These are phyloP conservation scores for Thalassophryne amazonica DNA, from an alignment of 2,797 vertebrate species.

Conservation along the genomic window DNA sequence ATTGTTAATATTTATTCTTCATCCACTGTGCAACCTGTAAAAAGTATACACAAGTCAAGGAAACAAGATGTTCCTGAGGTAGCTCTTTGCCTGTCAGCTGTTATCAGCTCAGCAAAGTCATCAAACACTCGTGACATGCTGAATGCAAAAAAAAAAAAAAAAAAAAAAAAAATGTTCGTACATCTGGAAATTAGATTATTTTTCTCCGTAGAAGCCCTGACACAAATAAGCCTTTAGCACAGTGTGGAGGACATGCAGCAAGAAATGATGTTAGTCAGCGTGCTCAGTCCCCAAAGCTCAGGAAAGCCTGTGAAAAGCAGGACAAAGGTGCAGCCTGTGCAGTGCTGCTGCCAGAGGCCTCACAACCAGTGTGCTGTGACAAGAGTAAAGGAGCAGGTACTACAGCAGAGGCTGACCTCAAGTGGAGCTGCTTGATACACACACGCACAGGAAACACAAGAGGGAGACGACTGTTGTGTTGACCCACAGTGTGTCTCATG, in stretches of 20 bases:
- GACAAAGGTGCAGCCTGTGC: conserved; percentile 36
- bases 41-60: too few relatives aligned
- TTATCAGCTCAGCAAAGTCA: too few relatives aligned
- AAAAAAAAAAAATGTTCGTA: too few relatives aligned
- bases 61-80: too few relatives aligned
- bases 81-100: too few relatives aligned
- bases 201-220: not conserved
- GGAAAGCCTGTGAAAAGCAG: conserved; percentile 8
- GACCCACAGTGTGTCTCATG: too few relatives aligned
- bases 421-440: not conserved
- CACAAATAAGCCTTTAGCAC: conserved; percentile 4
- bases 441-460: not conserved
- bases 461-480: conserved; percentile 5
- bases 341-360: not conserved
- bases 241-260: conserved; percentile 12
- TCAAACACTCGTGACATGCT: too few relatives aligned
- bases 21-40: too few relatives aligned
- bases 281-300: conserved; percentile 2
- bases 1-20: too few relatives aligned
- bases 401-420: not conserved
- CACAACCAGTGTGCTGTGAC: conserved; percentile 11
- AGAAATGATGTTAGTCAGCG: not conserved
- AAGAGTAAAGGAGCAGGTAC: conserved; percentile 3
- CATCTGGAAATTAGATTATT: not conserved
- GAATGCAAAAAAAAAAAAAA: too few relatives aligned